Conservation (phyloP, 2,888 invertebrate species). For the Formica aserva region DNA sequence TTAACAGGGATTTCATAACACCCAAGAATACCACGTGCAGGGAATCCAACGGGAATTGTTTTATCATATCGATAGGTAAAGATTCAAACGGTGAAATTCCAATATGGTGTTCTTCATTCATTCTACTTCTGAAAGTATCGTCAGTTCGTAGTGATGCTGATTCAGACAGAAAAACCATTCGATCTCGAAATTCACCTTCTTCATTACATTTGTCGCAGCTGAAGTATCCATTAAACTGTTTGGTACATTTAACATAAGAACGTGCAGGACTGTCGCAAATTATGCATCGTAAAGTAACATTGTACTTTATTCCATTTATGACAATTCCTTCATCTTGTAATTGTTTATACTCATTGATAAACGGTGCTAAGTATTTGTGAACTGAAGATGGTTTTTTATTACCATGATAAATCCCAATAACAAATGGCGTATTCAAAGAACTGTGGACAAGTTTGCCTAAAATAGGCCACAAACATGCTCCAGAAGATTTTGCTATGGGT, state of each 20-base stretch:
- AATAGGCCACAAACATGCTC: slow-evolving; percentile 1
- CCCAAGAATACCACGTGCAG: slow-evolving; percentile 21
- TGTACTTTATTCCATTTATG: not conserved
- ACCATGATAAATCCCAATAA: not conserved
- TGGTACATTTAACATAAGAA: slow-evolving; percentile 22
- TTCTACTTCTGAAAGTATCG: slow-evolving; percentile 4
- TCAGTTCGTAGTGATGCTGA: slow-evolving; percentile 13
- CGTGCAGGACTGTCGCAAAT: slow-evolving; percentile 14
- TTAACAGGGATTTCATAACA: slow-evolving; percentile 18
- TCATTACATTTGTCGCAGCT: slow-evolving; percentile 10
- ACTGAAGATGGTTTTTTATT: not conserved
- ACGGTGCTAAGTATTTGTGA: not conserved
- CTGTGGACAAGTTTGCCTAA: not conserved
- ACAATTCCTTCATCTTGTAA: slow-evolving; percentile 8
- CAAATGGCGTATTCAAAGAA: not conserved
- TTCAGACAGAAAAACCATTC: slow-evolving; percentile 29
- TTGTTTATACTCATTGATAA: slow-evolving; percentile 12
- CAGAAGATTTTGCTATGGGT: slow-evolving; percentile 1
- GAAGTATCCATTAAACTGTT: slow-evolving; percentile 7
- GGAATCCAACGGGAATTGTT: slow-evolving; percentile 5
- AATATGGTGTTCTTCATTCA: slow-evolving; percentile 13
- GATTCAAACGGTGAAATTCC: slow-evolving; percentile 11
- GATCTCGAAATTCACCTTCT: slow-evolving; percentile 5
- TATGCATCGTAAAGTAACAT: not conserved
- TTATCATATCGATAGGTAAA: slow-evolving; percentile 9